Conservation (phyloP, 2,888 invertebrate genomes). For the Dryococelus australis region DNA sequence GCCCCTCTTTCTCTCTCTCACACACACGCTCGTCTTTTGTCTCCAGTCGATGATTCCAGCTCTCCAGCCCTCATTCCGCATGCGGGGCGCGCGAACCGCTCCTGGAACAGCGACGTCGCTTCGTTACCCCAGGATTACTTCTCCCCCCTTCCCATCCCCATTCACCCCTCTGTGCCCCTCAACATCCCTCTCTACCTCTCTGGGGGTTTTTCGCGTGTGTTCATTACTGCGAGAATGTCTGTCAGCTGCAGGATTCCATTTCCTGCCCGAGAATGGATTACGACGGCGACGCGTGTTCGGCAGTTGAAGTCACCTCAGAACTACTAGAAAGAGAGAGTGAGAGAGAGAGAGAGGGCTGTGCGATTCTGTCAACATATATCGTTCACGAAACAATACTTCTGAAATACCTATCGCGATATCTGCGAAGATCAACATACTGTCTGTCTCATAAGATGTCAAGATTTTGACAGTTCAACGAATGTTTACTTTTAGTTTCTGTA, state of each 20-base stretch:
- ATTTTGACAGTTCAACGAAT: too few species aligned
- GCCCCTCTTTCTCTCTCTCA: too few species aligned
- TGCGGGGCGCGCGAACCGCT: background rate
- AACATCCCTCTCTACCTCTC: background rate
- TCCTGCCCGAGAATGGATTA: background rate
- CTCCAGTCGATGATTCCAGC: background rate
- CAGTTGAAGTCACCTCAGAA: background rate
- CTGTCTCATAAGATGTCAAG: too few species aligned
- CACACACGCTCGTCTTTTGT: background rate
- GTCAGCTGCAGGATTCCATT: constrained; percentile 10
- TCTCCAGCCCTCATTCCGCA: background rate
- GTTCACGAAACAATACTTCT: too few species aligned
- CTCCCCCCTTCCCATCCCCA: background rate
- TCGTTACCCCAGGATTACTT: background rate
- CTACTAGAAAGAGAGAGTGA: too few species aligned
- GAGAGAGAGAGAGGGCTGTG: too few species aligned
- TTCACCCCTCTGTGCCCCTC: too few species aligned
- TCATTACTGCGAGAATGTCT: constrained; percentile 5
- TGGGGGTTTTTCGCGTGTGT: background rate
- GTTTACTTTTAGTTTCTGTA: too few species aligned
- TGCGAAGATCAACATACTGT: too few species aligned
- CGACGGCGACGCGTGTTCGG: background rate
- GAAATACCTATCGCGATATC: too few species aligned
- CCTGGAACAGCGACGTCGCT: background rate
- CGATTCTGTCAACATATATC: too few species aligned